Evolutionary conservation across 2,888 invertebrate species (phyloP), one percentile per base, ranked within the genome.

Genomic region (Limnephilus marmoratus): DNA sequence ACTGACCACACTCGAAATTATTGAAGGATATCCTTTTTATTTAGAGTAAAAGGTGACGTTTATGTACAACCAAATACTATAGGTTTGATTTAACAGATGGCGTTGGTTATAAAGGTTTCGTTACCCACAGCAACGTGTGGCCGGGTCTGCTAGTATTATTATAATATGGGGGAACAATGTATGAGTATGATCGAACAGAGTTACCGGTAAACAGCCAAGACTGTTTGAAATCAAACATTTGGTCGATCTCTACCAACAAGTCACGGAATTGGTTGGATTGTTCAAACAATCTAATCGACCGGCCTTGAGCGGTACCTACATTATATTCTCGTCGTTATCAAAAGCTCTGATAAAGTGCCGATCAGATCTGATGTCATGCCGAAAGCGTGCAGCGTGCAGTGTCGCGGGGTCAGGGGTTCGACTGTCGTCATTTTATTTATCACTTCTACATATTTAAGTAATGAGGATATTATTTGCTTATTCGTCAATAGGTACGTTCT

Each of bases 321-420:
- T 45, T 45, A 45, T 45, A 45, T 68, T 24, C 2, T n/a, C 5
- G 68, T 68, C 68, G 68, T 68, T 68, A 68, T 68, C 68, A 68
- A 68, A 68, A 68, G 68, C 68, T 68, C 68, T 68, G 68, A 68
- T 68, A 68, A 68, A 68, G 68, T 68, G n/a, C 9, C 68, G 68
- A 68, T 24, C 68, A 24, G 24, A 24, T 68, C 24, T 68, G 68
- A 68, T 68, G 68, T 68, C 68, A 68, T 68, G 68, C 24, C 68
- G 68, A 68, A 68, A 68, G 68, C 68, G n/a, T 68, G 68, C 68
- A 68, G 68, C 68, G n/a, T n/a, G 68, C 68, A 68, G n/a, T 68
- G 68, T 68, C 68, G 24, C 2, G 68, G 68, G 68, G 68, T 68
- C 68, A 68, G 18, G n/a, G 68, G 68, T 68, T n/a, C n/a, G 68